Base-by-base conservation (phyloP, 2,113 vertebrate species). In the Archocentrus centrarchus region DNA sequence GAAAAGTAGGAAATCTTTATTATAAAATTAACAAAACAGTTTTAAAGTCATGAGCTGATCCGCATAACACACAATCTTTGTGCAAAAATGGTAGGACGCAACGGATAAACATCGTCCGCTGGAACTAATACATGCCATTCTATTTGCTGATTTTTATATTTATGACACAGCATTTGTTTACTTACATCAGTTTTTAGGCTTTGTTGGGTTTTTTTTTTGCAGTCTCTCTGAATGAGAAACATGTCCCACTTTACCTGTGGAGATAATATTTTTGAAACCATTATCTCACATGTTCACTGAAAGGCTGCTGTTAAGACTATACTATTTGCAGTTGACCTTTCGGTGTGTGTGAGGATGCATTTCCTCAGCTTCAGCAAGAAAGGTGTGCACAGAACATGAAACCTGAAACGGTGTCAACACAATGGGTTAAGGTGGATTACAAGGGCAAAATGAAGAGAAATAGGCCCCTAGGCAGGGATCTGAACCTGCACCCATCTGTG, bases 401-500 rank as follows among this genome's bases (percentile, higher is more conserved):
- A 93, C 84, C 86, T 79, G 90, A 94, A 78, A 83, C 85, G 44
- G 15, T 35, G 6, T 79, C 60, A 37, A 91, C 89, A 91, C 89
- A 93, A 91, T 76, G 83, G 88, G 77, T 41, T 61, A 80, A 24
- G 55, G 47, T 77, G 68, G 77, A 86, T 92, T 88, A 83, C 83
- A 82, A 73, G 37, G 58, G 55, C 58, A 63, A 91, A 93, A 88
- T 75, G 55, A 84, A 68, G 92, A 90, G 59, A 79, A 89, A 90
- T 68, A 50, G 84, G 80, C 80, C 85, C 77, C 86, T 81, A 76
- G 84, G 90, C 73, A 30, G 88, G 81, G 88, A 84, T 87, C 79
- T 91, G 84, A 91, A 92, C 88, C 87, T 73, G 84, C 80, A 92
- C 85, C 94, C 92, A 93, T 91, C 90, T 92, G 90, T 81, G 86